Base-by-base conservation (phyloP, 2,113 vertebrate species). In the Peucedramus taeniatus region DNA sequence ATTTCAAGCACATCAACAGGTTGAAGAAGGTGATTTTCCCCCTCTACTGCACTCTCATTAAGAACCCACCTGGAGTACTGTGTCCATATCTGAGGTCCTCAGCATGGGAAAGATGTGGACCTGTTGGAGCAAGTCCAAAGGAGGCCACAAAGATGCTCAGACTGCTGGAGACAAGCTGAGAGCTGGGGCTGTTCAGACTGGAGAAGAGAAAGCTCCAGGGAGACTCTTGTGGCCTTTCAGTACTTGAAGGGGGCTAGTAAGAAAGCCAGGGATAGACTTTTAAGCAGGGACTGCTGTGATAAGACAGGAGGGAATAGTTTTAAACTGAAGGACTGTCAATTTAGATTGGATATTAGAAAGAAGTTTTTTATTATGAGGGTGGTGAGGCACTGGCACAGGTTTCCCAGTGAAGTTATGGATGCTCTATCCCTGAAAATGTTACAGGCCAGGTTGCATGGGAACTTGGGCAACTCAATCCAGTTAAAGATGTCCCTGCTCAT, bases 101-200 rank as follows among this genome's bases (percentile, higher is more conserved):
- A 63, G 65, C 35, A 71, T 0, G 0, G n/a, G 35, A 42, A 31
- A 50, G 40, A 30, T 1, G 1, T 63, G 20, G 30, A 54, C 35
- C 30, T 56, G 17, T 56, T 56, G 42, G 26, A 64, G 30, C 0
- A 0, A 56, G 66, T 35, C 42, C 31, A 49, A 49, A 64, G 26
- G 11, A 49, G 30, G 35, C 35, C 35, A 31, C 14, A 35, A 72
- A 50, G 35, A 50, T 72, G 27, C 35, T 65, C 31, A 50, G 50
- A 42, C 35, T 31, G 10, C 11, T 50, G 22, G 22, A 57, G 26
- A 33, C 13, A 40, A 26, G 26, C 35, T 80, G 42, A 64, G 35
- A 42, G 42, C 7, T 49, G 17, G 21, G 35, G 27, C 15, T 65
- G 35, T 4, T 80, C 31, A 42, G 21, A 1, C 9, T 50, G 50